Evolutionary conservation across 2,888 invertebrate species (phyloP).

Genomic region (Lingula anatina): DNA sequence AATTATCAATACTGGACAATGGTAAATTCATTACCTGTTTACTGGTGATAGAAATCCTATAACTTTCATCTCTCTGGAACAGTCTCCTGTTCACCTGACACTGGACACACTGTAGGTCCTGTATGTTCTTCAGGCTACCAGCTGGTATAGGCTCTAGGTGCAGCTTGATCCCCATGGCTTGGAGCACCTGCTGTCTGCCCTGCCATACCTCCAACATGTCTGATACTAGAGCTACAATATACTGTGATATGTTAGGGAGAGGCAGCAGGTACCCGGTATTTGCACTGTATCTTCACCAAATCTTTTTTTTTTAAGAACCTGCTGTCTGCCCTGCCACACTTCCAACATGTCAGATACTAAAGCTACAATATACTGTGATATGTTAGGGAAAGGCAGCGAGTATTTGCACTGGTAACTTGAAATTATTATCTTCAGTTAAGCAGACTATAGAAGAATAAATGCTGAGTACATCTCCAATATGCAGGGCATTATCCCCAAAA

Average conservation of each 20-base stretch:
- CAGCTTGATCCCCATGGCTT: slow-evolving; percentile 19
- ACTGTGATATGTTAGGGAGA: too few relatives aligned
- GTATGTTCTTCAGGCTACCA: slow-evolving; percentile 13
- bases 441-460: too few relatives aligned
- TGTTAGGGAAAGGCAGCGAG: too few relatives aligned
- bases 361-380: background rate
- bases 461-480: too few relatives aligned
- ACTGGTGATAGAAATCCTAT: slow-evolving; percentile 57
- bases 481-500: too few relatives aligned
- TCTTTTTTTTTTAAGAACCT: slow-evolving; percentile 25
- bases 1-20: too few relatives aligned
- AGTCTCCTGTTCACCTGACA: slow-evolving; percentile 57
- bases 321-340: slow-evolving; percentile 54
- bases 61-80: slow-evolving; percentile 55
- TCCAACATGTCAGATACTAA: slow-evolving; percentile 37
- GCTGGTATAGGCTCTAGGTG: slow-evolving; percentile 23
- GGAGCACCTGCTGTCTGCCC: slow-evolving; percentile 28
- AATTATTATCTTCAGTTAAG: too few relatives aligned
- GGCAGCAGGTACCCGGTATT: too few relatives aligned
- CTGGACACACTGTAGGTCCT: slow-evolving; percentile 52
- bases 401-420: too few relatives aligned
- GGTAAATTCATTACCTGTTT: too few relatives aligned
- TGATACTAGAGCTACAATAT: slow-evolving; percentile 1
- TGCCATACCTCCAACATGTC: slow-evolving; percentile 56
- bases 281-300: too few relatives aligned